Conservation (phyloP, 1,140 invertebrate genomes). For the Oryctes rhinoceros region DNA sequence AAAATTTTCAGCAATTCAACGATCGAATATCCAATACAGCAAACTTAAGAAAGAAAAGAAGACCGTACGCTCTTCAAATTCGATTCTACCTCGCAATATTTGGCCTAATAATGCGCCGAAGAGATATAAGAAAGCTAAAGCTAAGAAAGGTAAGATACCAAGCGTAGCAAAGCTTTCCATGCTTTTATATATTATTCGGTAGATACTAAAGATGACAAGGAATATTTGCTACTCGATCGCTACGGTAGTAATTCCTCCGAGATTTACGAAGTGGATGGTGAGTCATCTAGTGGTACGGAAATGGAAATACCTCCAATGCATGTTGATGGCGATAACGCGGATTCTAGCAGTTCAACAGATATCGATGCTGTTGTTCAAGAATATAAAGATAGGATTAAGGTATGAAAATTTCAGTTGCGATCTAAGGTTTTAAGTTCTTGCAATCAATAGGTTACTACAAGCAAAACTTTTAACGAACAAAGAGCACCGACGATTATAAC, state of each 20-base stretch:
- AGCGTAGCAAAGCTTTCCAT: not conserved
- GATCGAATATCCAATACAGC: slow-evolving; percentile 46
- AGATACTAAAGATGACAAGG: slow-evolving; percentile 50
- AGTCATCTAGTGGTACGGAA: slow-evolving; percentile 59
- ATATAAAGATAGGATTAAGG: slow-evolving; percentile 66
- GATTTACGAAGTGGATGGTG: slow-evolving; percentile 48
- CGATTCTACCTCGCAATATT: slow-evolving; percentile 14
- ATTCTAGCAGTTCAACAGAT: slow-evolving; percentile 64
- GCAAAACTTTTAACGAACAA: slow-evolving; percentile 49
- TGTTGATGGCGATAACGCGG: slow-evolving; percentile 59
- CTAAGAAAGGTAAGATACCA: not conserved
- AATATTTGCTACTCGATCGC: slow-evolving; percentile 65
- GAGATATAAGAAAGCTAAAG: slow-evolving; percentile 19
- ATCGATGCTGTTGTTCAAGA: slow-evolving; percentile 68
- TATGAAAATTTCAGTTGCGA: slow-evolving; percentile 47
- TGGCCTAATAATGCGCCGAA: not conserved
- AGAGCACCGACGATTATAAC: slow-evolving; percentile 46
- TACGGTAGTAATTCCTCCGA: slow-evolving; percentile 57
- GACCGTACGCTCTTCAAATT: slow-evolving; percentile 18
- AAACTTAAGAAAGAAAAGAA: slow-evolving; percentile 45
- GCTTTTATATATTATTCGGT: not conserved
- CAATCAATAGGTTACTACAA: slow-evolving; percentile 49
- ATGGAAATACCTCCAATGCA: slow-evolving; percentile 59
- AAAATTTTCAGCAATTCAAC: slow-evolving; percentile 42
- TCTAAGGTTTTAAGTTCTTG: slow-evolving; percentile 26